Base-by-base conservation (phyloP, 2,113 vertebrate species). In the Lynx canadensis region DNA sequence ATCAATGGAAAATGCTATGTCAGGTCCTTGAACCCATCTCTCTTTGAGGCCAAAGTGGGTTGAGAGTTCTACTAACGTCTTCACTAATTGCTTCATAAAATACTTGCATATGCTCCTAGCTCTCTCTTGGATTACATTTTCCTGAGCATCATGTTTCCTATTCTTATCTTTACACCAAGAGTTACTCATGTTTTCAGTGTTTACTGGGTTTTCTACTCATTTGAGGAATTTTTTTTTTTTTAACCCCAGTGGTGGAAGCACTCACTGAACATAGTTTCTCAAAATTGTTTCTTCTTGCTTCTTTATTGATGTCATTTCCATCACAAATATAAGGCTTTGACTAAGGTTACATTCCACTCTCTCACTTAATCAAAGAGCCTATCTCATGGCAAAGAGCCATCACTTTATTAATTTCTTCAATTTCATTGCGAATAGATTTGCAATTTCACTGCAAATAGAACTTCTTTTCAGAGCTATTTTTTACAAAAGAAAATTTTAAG, bases 401-500 rank as follows among this genome's bases (percentile, higher is more conserved):
- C 23, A 92, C 31, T 94, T 89, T 60, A 86, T 73, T 92, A 78
- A 92, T 87, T 92, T 83, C 38, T 94, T 94, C 27, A 95, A 33
- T 94, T 38, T 96, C 48, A 33, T 83, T 94, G 79, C 27, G 71
- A 83, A 89, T 65, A 45, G 36, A 74, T 45, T 45, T 45, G 45
- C 21, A 95, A 33, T 93, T 38, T 96, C 48, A 33, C 79, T 94
- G 79, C 33, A 81, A 79, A 89, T 69, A 45, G 50, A 74, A 91
- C 92, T 95, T 93, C 14, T 78, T 93, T 96, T 90, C n/a, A 86
- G 78, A 89, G 31, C 0, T 36, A 57, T 81, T 84, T 81, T 38
- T 55, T 60, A 57, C 50, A 50, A n/a, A 41, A 87, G 52, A 92
- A 86, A n/a, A 25, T 7, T 69, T 91, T n/a, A 65, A 86, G 19